Evolutionary conservation across 2,888 invertebrate species (phyloP), one percentile per base, ranked within the genome.

Genomic region (Dynastes tityus): DNA sequence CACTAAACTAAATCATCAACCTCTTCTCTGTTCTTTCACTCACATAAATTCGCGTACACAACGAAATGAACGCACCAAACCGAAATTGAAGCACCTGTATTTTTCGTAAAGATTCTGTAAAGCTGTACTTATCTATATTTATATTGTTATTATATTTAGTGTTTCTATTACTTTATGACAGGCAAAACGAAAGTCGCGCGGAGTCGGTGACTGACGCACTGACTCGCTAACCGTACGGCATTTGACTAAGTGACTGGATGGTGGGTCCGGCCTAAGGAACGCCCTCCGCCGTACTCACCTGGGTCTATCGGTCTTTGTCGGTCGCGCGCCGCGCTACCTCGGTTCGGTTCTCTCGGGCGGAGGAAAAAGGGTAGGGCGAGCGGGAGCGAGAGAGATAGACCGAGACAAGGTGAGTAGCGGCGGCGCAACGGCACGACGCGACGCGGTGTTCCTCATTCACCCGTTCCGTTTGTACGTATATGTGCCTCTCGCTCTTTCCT

Each of bases 231-330:
- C 73, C 73, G 87, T 84, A 86, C 87, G 86, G 87, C 87, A 87
- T 87, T 87, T 87, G 88, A 88, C 88, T 88, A 87, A 88, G 86
- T 87, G 88, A 87, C 86, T 61, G 73, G 86, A 84, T 84, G 85
- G 87, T 84, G 85, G 87, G 88, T 84, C 87, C 87, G 86, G 87
- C 87, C 87, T 87, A 40, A 74, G 73, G 61, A 74, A 85, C 88
- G 85, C 85, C 88, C 88, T 88, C 88, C 88, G 86, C 45, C 85
- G 86, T 85, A 81, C 82, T 87, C 87, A 88, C 87, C 87, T 87
- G 87, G 16, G 27, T 74, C 73, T 74, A 74, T 61, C 73, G 61
- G 61, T 61, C 73, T 74, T 45, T 40, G 27, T 68, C 68, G 22
- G 22, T 68, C 51, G 68, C 51, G 68, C 51, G 49, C 45, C 22